Conservation (phyloP, 2,888 invertebrate genomes). For the Ypsolopha sequella region DNA sequence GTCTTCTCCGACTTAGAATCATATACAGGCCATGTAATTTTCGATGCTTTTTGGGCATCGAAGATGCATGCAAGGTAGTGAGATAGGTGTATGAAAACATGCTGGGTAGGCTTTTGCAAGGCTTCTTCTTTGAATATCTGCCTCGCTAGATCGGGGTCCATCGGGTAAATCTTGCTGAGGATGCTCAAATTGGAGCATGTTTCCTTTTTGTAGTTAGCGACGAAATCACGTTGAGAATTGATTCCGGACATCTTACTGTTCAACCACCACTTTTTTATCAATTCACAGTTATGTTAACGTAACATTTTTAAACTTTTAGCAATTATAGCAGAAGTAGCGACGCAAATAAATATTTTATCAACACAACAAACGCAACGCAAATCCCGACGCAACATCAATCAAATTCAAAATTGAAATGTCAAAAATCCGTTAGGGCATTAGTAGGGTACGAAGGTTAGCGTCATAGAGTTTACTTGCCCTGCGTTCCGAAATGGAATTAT, state of each 20-base stretch:
- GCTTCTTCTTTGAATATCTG: slow-evolving; percentile 43
- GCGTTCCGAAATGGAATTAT: too few species aligned
- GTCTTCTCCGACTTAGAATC: slow-evolving; percentile 48
- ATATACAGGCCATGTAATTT: slow-evolving; percentile 53
- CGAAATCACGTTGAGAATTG: slow-evolving; percentile 33
- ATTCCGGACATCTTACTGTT: slow-evolving; percentile 20
- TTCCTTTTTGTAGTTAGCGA: slow-evolving; percentile 39
- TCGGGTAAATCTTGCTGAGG: slow-evolving; percentile 36
- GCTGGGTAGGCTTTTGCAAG: slow-evolving; percentile 57
- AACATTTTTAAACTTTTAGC: neutral
- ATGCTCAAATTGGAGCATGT: slow-evolving; percentile 36
- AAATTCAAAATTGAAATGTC: slow-evolving; percentile 10
- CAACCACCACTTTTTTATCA: neutral
- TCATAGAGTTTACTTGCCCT: too few species aligned
- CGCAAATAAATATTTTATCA: neutral
- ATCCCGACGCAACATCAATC: neutral
- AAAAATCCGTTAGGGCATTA: slow-evolving; percentile 17
- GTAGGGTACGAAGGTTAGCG: too few species aligned
- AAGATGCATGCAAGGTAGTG: slow-evolving; percentile 52
- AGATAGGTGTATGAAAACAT: slow-evolving; percentile 45
- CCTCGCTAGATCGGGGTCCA: slow-evolving; percentile 32
- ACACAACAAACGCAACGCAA: neutral
- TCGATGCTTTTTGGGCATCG: slow-evolving; percentile 27
- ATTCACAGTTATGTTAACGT: neutral
- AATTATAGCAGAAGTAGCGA: neutral